Percentiles rank a stretch among this genome's conserved stretches.
These are phyloP conservation scores for Acridotheres tristis DNA, from an alignment of 2,797 vertebrate species.

Conservation along the genomic window DNA sequence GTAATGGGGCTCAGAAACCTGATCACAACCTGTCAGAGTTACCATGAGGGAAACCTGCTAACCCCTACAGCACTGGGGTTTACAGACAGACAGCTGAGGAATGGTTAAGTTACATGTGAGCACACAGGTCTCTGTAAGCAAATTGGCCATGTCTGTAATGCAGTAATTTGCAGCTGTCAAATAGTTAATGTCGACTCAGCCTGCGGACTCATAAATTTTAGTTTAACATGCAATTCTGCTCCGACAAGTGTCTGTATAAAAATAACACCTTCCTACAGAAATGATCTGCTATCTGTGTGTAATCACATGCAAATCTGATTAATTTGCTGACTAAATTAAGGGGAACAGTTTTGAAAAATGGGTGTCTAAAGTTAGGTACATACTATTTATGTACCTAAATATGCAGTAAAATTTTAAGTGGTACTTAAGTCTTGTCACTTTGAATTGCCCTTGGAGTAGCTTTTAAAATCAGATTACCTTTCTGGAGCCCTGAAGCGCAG, in stretches of 20 bases:
- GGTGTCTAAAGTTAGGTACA: conserved; percentile 49
- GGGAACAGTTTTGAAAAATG: conserved; percentile 39
- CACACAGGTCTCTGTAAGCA: neutral
- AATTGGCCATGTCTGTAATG: neutral
- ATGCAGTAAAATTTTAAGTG: conserved; percentile 20
- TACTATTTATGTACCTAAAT: conserved; percentile 47
- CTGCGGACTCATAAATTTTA: conserved; percentile 19
- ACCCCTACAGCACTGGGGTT: neutral
- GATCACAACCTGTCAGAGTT: neutral
- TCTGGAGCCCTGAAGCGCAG: neutral
- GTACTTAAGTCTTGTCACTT: conserved; percentile 40
- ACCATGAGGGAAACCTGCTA: neutral
- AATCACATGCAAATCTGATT: conserved; percentile 67
- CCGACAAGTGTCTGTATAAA: conserved; percentile 43
- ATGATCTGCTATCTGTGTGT: conserved; percentile 47
- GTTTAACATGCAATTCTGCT: conserved; percentile 32
- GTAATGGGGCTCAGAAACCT: neutral
- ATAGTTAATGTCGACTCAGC: conserved; percentile 19
- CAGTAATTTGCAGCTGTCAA: conserved; percentile 14
- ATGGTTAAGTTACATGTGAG: neutral
- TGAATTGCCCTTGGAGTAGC: conserved; percentile 13
- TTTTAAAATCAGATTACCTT: conserved; percentile 56
- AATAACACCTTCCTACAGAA: conserved; percentile 66
- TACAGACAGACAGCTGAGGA: neutral
- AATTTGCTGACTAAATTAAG: conserved; percentile 65